phyloP scores from a whole-genome alignment of 2,797 vertebrate species.

The Chelonia mydas region DNA sequence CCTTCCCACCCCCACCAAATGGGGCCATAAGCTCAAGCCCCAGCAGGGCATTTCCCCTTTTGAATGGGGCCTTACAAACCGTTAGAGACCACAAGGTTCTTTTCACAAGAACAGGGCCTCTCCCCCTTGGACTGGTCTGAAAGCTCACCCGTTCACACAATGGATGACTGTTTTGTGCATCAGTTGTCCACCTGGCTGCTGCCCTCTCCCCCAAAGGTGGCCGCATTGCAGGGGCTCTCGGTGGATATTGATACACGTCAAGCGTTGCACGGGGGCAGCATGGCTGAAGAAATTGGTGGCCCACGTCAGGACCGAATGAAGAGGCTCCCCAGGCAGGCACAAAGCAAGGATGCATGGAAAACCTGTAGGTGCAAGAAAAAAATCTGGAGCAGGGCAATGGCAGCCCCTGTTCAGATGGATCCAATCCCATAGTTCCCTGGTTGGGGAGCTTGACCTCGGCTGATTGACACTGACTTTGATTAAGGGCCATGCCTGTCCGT shows the following conservation, averaged over 20 bases:
- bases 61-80: background rate
- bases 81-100: background rate
- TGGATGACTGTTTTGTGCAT: background rate
- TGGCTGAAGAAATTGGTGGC: slow-evolving; percentile 21
- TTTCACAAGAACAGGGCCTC: background rate
- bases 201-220: background rate
- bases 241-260: rapidly evolving
- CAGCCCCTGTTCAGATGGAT: background rate
- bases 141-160: background rate
- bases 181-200: background rate
- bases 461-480: background rate
- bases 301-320: background rate
- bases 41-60: background rate
- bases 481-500: background rate
- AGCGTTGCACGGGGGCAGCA: slow-evolving; percentile 7
- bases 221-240: background rate
- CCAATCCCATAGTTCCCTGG: background rate
- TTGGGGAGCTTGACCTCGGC: background rate
- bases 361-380: slow-evolving; percentile 3
- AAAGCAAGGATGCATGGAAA: background rate
- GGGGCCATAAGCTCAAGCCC: background rate
- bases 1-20: background rate
- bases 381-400: background rate
- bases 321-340: background rate
- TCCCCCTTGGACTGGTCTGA: background rate